A percentile compares a stretch with the other conserved stretches of the same genome.
These are phyloP conservation scores for Pherbina coryleti DNA, from an alignment of 2,888 invertebrate genomes.

Conservation along the genomic window DNA sequence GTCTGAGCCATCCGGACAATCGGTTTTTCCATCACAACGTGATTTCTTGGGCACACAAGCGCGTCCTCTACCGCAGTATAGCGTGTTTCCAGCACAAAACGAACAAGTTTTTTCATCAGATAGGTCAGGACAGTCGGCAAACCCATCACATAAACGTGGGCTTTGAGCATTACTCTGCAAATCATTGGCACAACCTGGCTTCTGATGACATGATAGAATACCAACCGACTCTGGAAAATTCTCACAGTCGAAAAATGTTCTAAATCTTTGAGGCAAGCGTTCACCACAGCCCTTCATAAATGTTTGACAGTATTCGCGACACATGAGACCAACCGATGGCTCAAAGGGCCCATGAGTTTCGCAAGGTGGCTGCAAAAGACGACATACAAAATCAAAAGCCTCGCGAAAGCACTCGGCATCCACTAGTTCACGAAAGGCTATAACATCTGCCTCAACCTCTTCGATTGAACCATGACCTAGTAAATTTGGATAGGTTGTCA, in stretches of 20 bases:
- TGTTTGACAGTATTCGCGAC: constrained; percentile 86
- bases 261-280: constrained; percentile 79
- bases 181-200: constrained; percentile 84
- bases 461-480: constrained; percentile 74
- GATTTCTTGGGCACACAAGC: constrained; percentile 79
- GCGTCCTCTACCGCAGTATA: constrained; percentile 85
- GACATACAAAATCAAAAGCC: constrained; percentile 91
- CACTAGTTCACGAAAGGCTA: constrained; percentile 86
- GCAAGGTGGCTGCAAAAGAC: constrained; percentile 87
- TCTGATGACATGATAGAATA: constrained; percentile 79
- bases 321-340: constrained; percentile 70
- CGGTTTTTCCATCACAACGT: constrained; percentile 84
- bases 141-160: constrained; percentile 86
- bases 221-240: constrained; percentile 85
- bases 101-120: constrained; percentile 85
- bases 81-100: constrained; percentile 79
- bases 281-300: constrained; percentile 87
- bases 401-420: constrained; percentile 91
- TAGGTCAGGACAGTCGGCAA: constrained; percentile 87
- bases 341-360: constrained; percentile 75
- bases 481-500: constrained; percentile 85
- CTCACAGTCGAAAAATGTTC: constrained; percentile 81
- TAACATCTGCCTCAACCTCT: constrained; percentile 81
- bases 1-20: constrained; percentile 89
- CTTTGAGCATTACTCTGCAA: constrained; percentile 82